Evolutionary conservation across 2,888 invertebrate species (phyloP), one percentile per base, ranked within the genome.

Genomic region (Morinoia aosen): DNA sequence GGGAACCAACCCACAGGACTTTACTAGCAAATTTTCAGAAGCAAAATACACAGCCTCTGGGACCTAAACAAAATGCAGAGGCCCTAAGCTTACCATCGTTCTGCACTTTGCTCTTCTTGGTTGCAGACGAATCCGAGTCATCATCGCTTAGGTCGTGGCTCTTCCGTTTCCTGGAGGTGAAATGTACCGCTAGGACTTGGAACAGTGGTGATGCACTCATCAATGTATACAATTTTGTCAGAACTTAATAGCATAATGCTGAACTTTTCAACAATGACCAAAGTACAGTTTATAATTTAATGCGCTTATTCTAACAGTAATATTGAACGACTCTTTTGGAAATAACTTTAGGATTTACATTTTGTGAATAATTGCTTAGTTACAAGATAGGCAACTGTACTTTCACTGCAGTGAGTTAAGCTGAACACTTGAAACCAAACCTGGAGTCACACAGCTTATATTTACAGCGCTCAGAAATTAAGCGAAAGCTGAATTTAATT

Each of bases 141-240:
- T 96, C 96, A 48, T 96, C 96, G n/a, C 96, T 96, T 95, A 96
- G 96, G 19, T 95, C 58, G 0, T 96, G 96, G 39, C 96, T 90
- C 88, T 96, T 96, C 2, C 96, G 96, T 88, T 96, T 96, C 96
- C 96, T 96, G 95, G n/a, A 39, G 64, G 88, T 11, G 58, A 58
- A 14, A 88, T 90, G 56, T 40, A 16, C 8, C 12, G 61, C 61
- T 5, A 16, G 2, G 19, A 61, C 61, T 61, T 61, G 19, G 16
- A 5, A 61, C 3, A 33, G 76, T 33, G 25, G 33, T 76, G 76
- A 76, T 16, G 76, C 33, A 76, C 8, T 76, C 16, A 76, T 76
- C 25, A 76, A 16, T 76, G 76, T 76, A 76, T 76, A 25, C 76
- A 10, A 14, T 76, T 19, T 76, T 33, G 25, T 76, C 8, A 76